phyloP scores from a whole-genome alignment of 92 coral and sea anemone genomes.

The Siderastrea radians region DNA sequence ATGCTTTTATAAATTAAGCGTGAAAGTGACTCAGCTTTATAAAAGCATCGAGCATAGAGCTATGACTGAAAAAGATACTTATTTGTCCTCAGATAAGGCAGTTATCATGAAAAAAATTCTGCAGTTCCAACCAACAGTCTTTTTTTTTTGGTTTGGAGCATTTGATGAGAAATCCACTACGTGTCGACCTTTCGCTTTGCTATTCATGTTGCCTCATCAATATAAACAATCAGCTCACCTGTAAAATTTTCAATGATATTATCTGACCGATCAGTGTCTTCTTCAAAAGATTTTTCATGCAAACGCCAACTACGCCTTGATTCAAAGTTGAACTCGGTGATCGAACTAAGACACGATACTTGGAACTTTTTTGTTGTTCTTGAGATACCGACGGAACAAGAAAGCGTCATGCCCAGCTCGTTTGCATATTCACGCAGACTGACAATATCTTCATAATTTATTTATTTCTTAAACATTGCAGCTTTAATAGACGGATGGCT shows the following conservation, averaged over 20 bases:
- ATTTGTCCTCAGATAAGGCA: no score
- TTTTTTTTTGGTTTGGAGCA: no score
- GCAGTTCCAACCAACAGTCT: no score
- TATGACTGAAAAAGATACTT: no score
- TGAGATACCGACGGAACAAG: no score
- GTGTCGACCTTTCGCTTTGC: not conserved
- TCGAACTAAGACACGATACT: not conserved
- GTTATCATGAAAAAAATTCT: no score
- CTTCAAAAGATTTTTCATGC: not conserved
- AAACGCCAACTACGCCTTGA: not conserved
- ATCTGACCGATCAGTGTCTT: not conserved
- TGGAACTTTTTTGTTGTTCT: no score
- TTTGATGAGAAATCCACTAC: not conserved
- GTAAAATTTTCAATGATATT: not conserved
- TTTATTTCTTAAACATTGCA: not conserved
- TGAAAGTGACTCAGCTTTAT: no score
- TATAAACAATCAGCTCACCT: not conserved
- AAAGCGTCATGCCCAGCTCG: not conserved
- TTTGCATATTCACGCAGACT: constrained; percentile 26
- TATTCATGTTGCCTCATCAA: not conserved
- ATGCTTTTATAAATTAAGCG: no score
- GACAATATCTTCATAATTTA: constrained; percentile 22
- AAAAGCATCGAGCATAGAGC: no score
- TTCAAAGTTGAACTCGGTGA: not conserved
- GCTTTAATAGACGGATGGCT: not conserved